Evolutionary conservation across 1,140 invertebrate genomes (phyloP).

Genomic region (Brevipalpus yothersi): DNA sequence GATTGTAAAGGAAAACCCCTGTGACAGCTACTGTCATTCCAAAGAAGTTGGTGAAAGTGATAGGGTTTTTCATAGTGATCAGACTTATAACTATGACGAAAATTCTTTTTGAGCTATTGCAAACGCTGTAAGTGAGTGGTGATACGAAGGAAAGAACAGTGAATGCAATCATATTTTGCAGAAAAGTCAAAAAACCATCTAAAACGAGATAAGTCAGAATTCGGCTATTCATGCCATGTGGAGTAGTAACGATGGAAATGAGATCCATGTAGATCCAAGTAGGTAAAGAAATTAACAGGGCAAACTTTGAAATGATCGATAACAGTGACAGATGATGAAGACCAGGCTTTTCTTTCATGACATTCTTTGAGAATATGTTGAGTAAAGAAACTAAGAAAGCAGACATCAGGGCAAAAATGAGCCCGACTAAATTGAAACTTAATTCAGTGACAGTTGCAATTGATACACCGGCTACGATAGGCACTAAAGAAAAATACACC

Average conservation of each 20-base stretch:
- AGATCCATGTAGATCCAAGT: slow-evolving; percentile 58
- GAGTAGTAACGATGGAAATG: slow-evolving; percentile 5
- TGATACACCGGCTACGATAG: slow-evolving; percentile 69
- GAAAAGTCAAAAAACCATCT: slow-evolving; percentile 65
- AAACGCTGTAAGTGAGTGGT: slow-evolving; percentile 79
- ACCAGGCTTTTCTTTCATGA: slow-evolving; percentile 16
- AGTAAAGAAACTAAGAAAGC: slow-evolving; percentile 74
- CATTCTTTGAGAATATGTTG: slow-evolving; percentile 89
- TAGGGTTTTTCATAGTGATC: slow-evolving; percentile 68
- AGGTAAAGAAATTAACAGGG: slow-evolving; percentile 59
- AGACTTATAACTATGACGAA: slow-evolving; percentile 73
- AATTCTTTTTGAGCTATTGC: slow-evolving; percentile 82
- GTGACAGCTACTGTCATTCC: slow-evolving; percentile 74
- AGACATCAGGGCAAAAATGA: slow-evolving; percentile 60
- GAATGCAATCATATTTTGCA: slow-evolving; percentile 86
- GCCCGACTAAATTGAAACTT: slow-evolving; percentile 63
- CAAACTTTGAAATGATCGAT: slow-evolving; percentile 28
- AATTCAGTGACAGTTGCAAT: slow-evolving; percentile 79
- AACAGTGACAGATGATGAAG: background rate
- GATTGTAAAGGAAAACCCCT: slow-evolving; percentile 71
- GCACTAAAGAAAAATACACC: slow-evolving; percentile 58
- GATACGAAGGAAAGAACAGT: slow-evolving; percentile 59
- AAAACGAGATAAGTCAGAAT: slow-evolving; percentile 31
- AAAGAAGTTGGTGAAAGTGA: slow-evolving; percentile 56
- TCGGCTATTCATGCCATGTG: background rate